Conservation (phyloP, 1,140 invertebrate species). For the Drosophila bipectinata region DNA sequence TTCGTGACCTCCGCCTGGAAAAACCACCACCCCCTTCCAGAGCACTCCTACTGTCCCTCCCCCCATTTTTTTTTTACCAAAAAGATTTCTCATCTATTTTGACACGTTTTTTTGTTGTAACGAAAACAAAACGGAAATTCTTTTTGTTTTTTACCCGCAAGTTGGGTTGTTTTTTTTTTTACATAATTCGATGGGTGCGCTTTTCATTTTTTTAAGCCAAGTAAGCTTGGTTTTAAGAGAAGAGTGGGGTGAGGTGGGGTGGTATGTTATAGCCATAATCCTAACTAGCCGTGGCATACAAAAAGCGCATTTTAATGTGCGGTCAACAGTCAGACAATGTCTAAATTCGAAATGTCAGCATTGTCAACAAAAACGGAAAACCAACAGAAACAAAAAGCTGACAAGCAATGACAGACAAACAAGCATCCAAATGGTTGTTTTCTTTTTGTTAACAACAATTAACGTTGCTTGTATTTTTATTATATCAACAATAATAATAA, state of each 20-base stretch:
- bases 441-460: constrained; percentile 60
- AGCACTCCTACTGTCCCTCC: background rate
- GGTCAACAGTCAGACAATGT: constrained; percentile 58
- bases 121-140: constrained; percentile 48
- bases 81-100: constrained; percentile 22
- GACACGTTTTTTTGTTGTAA: constrained; percentile 50
- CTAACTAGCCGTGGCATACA: constrained; percentile 67
- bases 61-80: too few relatives aligned
- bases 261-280: constrained; percentile 27
- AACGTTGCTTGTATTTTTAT: constrained; percentile 33
- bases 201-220: background rate
- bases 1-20: constrained; percentile 41
- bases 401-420: constrained; percentile 23
- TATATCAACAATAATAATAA: constrained; percentile 51
- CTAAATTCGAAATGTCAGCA: constrained; percentile 80
- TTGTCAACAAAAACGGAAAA: constrained; percentile 61
- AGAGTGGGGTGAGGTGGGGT: background rate
- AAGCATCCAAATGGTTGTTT: constrained; percentile 26
- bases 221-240: background rate
- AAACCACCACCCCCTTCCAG: background rate
- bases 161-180: constrained; percentile 34
- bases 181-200: constrained; percentile 52
- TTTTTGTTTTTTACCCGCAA: background rate
- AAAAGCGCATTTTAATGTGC: constrained; percentile 63
- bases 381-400: constrained; percentile 39